These are phyloP conservation scores for Iguana delicatissima DNA, from an alignment of 2,797 vertebrate species.

Conservation along the genomic window DNA sequence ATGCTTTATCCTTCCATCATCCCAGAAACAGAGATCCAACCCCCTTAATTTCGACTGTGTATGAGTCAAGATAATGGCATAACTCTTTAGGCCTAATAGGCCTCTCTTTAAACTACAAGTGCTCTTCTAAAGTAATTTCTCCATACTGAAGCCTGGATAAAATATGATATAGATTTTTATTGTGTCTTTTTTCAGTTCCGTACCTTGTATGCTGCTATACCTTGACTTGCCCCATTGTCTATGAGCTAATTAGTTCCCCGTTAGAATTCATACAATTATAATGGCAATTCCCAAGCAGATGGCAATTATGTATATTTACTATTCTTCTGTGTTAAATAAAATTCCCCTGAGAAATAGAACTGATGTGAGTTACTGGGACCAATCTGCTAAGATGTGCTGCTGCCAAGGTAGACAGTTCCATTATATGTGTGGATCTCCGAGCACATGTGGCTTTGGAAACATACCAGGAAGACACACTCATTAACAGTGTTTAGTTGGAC, in stretches of 20 bases:
- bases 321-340: background rate
- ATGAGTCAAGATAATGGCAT: background rate
- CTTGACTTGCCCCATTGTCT: background rate
- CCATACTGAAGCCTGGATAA: too few relatives aligned
- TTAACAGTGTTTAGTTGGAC: too few relatives aligned
- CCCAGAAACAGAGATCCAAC: background rate
- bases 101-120: background rate
- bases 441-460: too few relatives aligned
- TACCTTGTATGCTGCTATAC: background rate
- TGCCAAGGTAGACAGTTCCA: background rate
- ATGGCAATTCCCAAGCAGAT: background rate
- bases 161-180: background rate
- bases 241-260: background rate
- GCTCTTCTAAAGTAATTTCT: background rate
- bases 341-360: background rate
- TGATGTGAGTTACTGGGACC: background rate
- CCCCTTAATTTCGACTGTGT: background rate
- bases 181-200: background rate
- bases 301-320: background rate
- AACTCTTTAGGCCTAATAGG: background rate
- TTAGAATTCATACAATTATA: background rate
- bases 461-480: too few relatives aligned
- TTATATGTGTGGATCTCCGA: background rate
- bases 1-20: background rate
- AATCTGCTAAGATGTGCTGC: background rate